Evolutionary conservation across 2,113 vertebrate genomes (phyloP).

Genomic region (Sula dactylatra): DNA sequence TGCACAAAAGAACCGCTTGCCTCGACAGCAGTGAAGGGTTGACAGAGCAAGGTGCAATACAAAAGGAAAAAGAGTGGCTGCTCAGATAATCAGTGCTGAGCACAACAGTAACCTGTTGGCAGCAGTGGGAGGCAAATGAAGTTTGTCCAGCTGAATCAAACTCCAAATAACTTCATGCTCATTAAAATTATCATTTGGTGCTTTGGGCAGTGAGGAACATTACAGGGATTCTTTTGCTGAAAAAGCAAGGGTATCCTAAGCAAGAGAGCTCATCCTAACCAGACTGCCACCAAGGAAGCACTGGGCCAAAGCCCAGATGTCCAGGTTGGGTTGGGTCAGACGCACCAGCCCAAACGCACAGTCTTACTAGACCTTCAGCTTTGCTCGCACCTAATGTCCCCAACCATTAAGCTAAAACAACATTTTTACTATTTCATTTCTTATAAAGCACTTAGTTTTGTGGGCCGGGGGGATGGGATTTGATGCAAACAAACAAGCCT

Average conservation of each 20-base stretch:
- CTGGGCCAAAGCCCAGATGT: neutral
- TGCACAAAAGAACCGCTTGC: neutral
- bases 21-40: neutral
- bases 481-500: neutral
- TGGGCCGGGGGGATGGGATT: neutral
- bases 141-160: neutral
- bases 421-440: neutral
- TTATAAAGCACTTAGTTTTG: accelerated
- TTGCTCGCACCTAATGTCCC: neutral
- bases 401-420: neutral
- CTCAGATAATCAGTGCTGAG: neutral
- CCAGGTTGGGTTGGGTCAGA: accelerated
- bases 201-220: neutral
- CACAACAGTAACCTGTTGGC: neutral
- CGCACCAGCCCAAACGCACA: neutral
- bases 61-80: neutral
- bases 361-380: neutral
- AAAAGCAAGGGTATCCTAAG: neutral
- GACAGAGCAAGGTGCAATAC: neutral
- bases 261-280: no score
- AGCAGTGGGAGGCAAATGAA: neutral
- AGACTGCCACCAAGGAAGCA: neutral
- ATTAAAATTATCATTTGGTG: neutral
- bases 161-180: neutral
- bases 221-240: neutral